Evolutionary conservation across 2,113 vertebrate species (phyloP).

Genomic region (Ammodytes dubius): DNA sequence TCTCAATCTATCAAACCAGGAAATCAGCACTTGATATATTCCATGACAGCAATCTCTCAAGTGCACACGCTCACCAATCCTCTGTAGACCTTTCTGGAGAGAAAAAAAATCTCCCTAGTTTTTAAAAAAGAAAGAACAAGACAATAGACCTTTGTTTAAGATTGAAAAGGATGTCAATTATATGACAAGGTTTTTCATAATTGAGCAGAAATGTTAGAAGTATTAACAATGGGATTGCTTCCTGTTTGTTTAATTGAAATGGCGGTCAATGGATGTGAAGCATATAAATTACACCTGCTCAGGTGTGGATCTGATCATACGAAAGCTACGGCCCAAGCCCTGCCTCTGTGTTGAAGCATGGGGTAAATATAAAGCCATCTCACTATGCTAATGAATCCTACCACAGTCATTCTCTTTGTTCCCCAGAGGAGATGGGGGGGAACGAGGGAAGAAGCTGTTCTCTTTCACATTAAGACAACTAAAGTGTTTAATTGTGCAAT

Average conservation of each 20-base stretch:
- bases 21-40: conserved; percentile 81
- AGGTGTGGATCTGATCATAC: background rate
- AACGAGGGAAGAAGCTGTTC: conserved; percentile 47
- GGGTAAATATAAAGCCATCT: conserved; percentile 57
- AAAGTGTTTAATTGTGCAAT: conserved; percentile 71
- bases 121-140: conserved; percentile 11
- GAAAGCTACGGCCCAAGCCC: conserved; percentile 26
- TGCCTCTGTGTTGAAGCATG: conserved; percentile 36
- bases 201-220: conserved; percentile 12
- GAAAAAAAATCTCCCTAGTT: background rate
- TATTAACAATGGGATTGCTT: background rate
- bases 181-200: conserved; percentile 9
- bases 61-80: conserved; percentile 29
- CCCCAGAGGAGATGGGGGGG: background rate
- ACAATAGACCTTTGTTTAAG: background rate
- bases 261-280: background rate
- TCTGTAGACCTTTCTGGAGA: conserved; percentile 12
- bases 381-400: conserved; percentile 61
- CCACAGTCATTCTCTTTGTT: conserved; percentile 43
- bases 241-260: background rate
- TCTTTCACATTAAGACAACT: conserved; percentile 72
- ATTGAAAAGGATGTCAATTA: background rate
- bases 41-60: conserved; percentile 66
- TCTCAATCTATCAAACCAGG: conserved; percentile 78
- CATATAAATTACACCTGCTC: background rate